Evolutionary conservation across 2,888 invertebrate species (phyloP).

Genomic region (Eretmocerus hayati): DNA sequence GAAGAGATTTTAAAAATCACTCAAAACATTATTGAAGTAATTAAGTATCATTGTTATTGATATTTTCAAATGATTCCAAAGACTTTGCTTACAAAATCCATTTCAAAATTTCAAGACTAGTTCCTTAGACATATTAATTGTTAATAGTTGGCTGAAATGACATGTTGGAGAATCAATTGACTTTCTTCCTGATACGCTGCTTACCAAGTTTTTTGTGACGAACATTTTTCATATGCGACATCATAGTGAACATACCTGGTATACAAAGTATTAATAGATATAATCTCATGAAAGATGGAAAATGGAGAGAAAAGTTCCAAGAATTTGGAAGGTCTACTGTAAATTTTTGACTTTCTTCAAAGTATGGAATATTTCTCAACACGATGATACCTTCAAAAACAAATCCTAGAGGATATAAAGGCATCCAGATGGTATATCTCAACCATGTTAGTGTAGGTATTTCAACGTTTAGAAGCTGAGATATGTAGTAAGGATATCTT

Average conservation of each 20-base stretch:
- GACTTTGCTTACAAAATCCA: too few relatives aligned
- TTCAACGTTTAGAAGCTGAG: constrained; percentile 68
- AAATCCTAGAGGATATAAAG: constrained; percentile 85
- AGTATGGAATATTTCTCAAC: constrained; percentile 78
- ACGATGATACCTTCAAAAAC: constrained; percentile 78
- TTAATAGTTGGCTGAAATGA: too few relatives aligned
- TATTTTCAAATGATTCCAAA: too few relatives aligned
- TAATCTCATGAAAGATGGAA: constrained; percentile 69
- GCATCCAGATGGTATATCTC: constrained; percentile 89
- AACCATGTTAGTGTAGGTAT: constrained; percentile 79
- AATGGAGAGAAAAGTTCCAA: constrained; percentile 81
- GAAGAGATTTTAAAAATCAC: too few relatives aligned
- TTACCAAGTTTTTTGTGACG: constrained; percentile 60
- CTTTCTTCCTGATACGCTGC: constrained; percentile 30
- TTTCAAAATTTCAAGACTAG: too few relatives aligned
- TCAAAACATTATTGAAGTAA: too few relatives aligned
- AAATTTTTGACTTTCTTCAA: constrained; percentile 75
- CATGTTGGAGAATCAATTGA: too few relatives aligned
- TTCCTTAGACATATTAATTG: too few relatives aligned
- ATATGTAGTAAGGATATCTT: constrained; percentile 90
- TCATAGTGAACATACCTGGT: constrained; percentile 69
- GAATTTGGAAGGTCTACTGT: constrained; percentile 72
- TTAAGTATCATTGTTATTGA: too few relatives aligned
- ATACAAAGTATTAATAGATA: constrained; percentile 71
- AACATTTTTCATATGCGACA: constrained; percentile 77